Evolutionary conservation across 2,888 invertebrate species (phyloP).

Genomic region (Standfussiana lucernea): DNA sequence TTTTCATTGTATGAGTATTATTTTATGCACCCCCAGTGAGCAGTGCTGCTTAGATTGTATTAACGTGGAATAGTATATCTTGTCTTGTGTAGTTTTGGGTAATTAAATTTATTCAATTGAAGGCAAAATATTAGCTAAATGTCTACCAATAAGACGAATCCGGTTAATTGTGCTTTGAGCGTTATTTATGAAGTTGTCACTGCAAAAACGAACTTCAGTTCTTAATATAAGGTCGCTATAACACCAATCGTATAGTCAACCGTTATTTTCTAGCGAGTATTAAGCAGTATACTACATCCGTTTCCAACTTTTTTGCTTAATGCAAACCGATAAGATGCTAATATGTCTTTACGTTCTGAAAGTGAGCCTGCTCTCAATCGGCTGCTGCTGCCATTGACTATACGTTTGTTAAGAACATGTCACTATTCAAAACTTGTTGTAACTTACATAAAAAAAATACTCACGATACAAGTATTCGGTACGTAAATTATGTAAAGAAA

Average conservation of each 20-base stretch:
- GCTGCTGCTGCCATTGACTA: not conserved
- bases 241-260: not conserved
- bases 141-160: too few relatives aligned
- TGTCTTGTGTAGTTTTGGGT: slow-evolving; percentile 11
- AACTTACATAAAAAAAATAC: not conserved
- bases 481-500: not conserved
- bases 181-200: not conserved
- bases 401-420: not conserved
- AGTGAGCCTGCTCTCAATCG: not conserved
- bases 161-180: not conserved
- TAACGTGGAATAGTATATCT: slow-evolving; percentile 51
- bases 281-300: not conserved
- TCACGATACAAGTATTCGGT: not conserved
- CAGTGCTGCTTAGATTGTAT: slow-evolving; percentile 52
- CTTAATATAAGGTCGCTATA: not conserved
- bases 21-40: slow-evolving; percentile 82
- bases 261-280: not conserved
- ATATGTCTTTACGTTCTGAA: not conserved
- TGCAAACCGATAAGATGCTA: not conserved
- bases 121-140: not conserved
- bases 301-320: not conserved
- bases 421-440: not conserved
- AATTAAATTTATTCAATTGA: not conserved
- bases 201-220: not conserved
- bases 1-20: slow-evolving; percentile 82